Evolutionary conservation across 2,888 invertebrate genomes (phyloP), one percentile per base, ranked within the genome.

Genomic region (Lypha dubia): DNA sequence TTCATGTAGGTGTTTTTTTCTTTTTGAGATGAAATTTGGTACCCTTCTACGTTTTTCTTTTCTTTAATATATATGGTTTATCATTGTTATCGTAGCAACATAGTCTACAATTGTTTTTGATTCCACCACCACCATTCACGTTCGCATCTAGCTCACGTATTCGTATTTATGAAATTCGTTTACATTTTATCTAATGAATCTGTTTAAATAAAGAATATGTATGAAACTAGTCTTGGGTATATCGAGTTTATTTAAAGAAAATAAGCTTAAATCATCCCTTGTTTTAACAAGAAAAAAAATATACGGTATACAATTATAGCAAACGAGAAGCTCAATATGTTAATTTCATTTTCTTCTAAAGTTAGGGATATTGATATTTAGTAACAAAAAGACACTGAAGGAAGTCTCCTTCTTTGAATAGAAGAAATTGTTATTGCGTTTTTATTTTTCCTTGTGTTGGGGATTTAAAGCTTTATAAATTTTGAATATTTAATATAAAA

Each of bases 401-500:
- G 13, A n/a, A n/a, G n/a, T n/a, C n/a, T n/a, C n/a, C 24, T 8
- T 24, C 49, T 46, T 8, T n/a, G 6, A 53, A 49, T 35, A 1
- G 22, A 75, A 8, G 13, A 35, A 22, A 65, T 62, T 62, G 51
- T 56, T 49, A n/a, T 58, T 7, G 17, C n/a, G 4, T 24, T 28
- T 68, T 53, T 60, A 56, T 35, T 13, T 67, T 77, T 58, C 41
- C 67, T 70, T 77, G 49, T 79, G 82, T 70, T 70, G 51, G 56
- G 62, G 81, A 84, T 81, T 84, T 77, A 70, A 70, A 82, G 51
- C 74, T 84, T 84, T 82, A 81, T 65, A 70, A 79, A 79, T 84
- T 84, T 82, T 84, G 65, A 82, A 84, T 84, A 82, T 82, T 84
- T 82, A 70, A 81, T 77, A 77, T 15, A 15, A 75, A 74, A 53